These are phyloP conservation scores for Epinephelus moara DNA, from an alignment of 2,113 vertebrate genomes.

Conservation along the genomic window DNA sequence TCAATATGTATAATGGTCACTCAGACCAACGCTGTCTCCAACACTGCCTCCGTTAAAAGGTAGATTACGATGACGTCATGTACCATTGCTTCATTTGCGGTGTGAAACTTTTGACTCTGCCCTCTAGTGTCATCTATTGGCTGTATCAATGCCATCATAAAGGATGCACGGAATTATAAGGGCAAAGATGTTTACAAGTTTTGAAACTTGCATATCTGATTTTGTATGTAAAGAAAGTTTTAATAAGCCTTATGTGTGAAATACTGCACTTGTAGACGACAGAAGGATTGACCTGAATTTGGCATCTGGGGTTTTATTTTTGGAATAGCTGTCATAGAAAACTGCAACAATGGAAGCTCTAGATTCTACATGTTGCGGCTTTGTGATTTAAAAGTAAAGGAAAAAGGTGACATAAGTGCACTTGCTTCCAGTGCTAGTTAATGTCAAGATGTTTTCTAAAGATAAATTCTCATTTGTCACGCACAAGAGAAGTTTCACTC, in stretches of 20 bases:
- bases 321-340: not conserved
- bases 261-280: not conserved
- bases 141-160: too few species aligned
- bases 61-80: too few species aligned
- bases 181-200: too few species aligned
- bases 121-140: too few species aligned
- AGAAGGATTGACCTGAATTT: conserved; percentile 15
- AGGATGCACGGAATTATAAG: too few species aligned
- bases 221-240: too few species aligned
- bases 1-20: too few species aligned
- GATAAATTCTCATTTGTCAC: not conserved
- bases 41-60: too few species aligned
- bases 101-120: too few species aligned
- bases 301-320: not conserved
- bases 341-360: not conserved
- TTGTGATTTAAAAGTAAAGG: not conserved
- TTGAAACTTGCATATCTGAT: too few species aligned
- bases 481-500: not conserved
- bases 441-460: not conserved
- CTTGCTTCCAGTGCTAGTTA: not conserved
- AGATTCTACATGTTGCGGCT: not conserved
- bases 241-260: not conserved
- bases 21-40: too few species aligned
- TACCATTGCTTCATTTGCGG: too few species aligned
- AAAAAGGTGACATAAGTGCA: not conserved